Evolutionary conservation across 1,140 invertebrate genomes (phyloP), one percentile per base, ranked within the genome.

Genomic region (Stegodyphus mimosarum): DNA sequence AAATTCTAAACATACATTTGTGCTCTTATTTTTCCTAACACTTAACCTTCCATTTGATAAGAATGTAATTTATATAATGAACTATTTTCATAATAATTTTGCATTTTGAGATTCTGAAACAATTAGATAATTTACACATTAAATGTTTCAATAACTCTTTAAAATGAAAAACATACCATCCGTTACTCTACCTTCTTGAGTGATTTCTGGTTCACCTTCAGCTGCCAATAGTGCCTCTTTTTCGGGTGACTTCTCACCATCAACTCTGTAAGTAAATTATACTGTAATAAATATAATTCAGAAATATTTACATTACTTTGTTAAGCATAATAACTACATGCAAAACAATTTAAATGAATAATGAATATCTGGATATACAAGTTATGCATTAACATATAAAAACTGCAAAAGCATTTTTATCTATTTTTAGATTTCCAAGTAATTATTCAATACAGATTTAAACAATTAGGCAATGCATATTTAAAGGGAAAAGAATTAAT

Each of bases 211-310:
- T 64, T 92, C 92, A 88, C 93, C 92, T 84, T 91, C 92, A 51
- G 91, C 92, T 72, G 92, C 91, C 55, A 91, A 90, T 50, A 92
- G 91, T 7, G 67, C 63, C 74, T 84, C 86, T 88, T 79, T 74
- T 84, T 93, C 93, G 51, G 92, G 91, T 73, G 92, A 92, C 53
- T 92, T 92, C 49, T 94, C 93, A 69, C 93, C 92, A 88, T 94
- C 93, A 73, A 92, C 91, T 90, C 92, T 92, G 83, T 50, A 75
- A 76, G 7, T 85, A 51, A 72, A 76, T 64, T 71, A n/a, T 72
- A 18, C n/a, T 11, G n/a, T 10, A 67, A 1, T 67, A 67, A 67
- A 67, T 5, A 10, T 60, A 60, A 60, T 2, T 60, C 15, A 33
- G 33, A 33, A 33, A 33, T 33, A 33, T 33, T 33, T 33, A 33